Conservation (phyloP, 2,888 invertebrate species). For the Invenusta paracnida region DNA sequence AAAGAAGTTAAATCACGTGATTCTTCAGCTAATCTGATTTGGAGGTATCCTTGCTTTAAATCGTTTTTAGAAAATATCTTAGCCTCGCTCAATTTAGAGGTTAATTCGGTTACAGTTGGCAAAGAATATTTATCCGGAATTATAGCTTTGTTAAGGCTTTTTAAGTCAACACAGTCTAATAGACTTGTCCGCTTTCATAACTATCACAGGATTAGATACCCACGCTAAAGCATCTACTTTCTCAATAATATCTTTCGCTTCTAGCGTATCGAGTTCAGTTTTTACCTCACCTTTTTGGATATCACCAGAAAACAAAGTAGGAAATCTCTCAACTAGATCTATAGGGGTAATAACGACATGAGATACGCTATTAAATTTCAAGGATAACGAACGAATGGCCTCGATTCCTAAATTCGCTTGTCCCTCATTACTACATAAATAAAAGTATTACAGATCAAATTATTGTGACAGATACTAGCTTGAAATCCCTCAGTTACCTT, state of each 20-base stretch:
- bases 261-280: background rate
- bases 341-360: background rate
- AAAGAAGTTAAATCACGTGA: too few species aligned
- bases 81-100: background rate
- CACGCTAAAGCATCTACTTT: background rate
- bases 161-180: background rate
- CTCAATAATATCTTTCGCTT: background rate
- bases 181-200: background rate
- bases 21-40: background rate
- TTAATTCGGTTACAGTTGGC: background rate
- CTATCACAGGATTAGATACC: slow-evolving; percentile 9
- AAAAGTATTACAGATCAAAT: slow-evolving; percentile 16
- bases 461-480: background rate
- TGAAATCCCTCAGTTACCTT: background rate
- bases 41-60: background rate
- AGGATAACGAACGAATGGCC: background rate
- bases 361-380: background rate
- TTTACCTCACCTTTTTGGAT: background rate
- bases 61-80: background rate
- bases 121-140: slow-evolving; percentile 1
- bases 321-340: background rate
- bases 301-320: background rate
- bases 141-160: background rate
- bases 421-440: slow-evolving; percentile 1
- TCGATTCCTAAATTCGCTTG: slow-evolving; percentile 1